Evolutionary conservation across 1,140 invertebrate genomes (phyloP).

Genomic region (Caerostris darwini): DNA sequence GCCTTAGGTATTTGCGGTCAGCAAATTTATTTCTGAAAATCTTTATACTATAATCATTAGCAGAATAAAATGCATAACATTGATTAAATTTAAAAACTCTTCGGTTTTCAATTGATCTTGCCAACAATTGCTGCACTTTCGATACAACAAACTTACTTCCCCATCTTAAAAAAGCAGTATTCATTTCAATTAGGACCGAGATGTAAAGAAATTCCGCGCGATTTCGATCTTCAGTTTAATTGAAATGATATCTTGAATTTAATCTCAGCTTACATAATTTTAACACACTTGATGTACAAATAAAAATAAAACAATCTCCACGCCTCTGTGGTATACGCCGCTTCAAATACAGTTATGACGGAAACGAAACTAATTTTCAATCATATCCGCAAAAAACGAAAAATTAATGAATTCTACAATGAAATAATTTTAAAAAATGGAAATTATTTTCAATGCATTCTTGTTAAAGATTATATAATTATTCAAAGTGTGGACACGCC

Average conservation of each 20-base stretch:
- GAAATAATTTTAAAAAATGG: too few species aligned
- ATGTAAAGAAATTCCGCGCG: neutral
- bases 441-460: too few species aligned
- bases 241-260: neutral
- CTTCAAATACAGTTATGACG: neutral
- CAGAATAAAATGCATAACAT: neutral
- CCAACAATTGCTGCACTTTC: conserved; percentile 43
- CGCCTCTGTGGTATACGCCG: conserved; percentile 33
- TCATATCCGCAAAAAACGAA: too few species aligned
- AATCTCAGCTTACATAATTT: neutral
- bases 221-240: neutral
- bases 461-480: too few species aligned
- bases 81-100: neutral
- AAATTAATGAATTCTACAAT: too few species aligned
- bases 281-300: conserved; percentile 6
- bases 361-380: neutral
- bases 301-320: conserved; percentile 35
- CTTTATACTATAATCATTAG: neutral
- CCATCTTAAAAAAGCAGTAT: conserved; percentile 74
- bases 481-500: too few species aligned
- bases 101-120: neutral
- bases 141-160: conserved; percentile 68
- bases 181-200: conserved; percentile 59
- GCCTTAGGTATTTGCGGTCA: neutral
- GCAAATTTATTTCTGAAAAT: neutral